phyloP scores from a whole-genome alignment of 2,888 invertebrate species.

The Acrobasis consociella region DNA sequence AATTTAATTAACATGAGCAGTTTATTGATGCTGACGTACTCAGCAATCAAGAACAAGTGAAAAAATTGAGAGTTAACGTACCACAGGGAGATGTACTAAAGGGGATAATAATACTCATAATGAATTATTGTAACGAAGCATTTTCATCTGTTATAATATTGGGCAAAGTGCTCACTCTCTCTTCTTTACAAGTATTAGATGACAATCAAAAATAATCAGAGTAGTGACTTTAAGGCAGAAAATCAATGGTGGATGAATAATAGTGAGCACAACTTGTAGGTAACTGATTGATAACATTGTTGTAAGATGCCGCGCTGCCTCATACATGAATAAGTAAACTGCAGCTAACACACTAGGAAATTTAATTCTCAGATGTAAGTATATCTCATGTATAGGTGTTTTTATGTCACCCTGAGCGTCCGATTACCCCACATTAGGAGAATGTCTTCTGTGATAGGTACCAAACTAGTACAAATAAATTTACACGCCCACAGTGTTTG shows the following conservation, averaged over 20 bases:
- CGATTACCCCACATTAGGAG: constrained; percentile 19
- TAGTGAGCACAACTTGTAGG: background rate
- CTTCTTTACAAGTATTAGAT: too few species aligned
- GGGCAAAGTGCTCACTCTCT: too few species aligned
- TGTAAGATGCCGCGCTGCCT: background rate
- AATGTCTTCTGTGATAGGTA: constrained; percentile 11
- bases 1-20: too few species aligned
- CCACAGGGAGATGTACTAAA: too few species aligned
- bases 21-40: too few species aligned
- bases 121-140: too few species aligned
- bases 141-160: too few species aligned
- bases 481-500: background rate
- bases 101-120: too few species aligned
- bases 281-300: background rate
- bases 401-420: constrained; percentile 11
- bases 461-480: constrained; percentile 3
- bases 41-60: too few species aligned
- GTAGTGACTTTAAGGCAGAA: background rate
- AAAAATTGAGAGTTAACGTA: too few species aligned
- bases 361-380: background rate
- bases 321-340: background rate
- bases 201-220: too few species aligned
- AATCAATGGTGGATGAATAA: background rate
- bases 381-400: background rate
- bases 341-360: background rate